Base-by-base conservation (phyloP, 1,140 invertebrate species). In the Manduca sexta region DNA sequence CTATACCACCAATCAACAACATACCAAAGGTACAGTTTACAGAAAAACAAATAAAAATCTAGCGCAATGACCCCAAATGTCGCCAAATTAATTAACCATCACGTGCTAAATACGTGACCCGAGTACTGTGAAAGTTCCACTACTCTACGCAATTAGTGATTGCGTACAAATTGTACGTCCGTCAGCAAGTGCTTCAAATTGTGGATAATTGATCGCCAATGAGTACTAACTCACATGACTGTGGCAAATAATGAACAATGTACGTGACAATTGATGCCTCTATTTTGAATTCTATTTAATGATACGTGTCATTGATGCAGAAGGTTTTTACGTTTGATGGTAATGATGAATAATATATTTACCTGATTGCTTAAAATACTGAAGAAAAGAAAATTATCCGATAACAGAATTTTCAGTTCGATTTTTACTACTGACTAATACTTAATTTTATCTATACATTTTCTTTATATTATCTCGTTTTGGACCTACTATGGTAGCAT, bases 191-290 rank as follows among this genome's bases (percentile, higher is more conserved):
- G 69, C 63, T 66, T 76, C 74, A 69, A 83, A 83, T 79, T 77
- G 64, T 61, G 60, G 68, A 70, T 83, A 83, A 81, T 81, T 83
- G 77, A 73, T 81, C 68, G 57, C 57, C 67, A 78, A 78, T 77
- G 57, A 74, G 59, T 63, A 39, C 46, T 40, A 48, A 50, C 50
- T 69, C 76, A 72, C 65, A 69, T 75, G 72, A 73, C 63, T 62
- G 53, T 46, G 60, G 37, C 52, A 61, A 57, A 52, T 64, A 61
- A 60, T 53, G 42, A 49, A 41, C 42, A 43, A 52, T 52, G 49
- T 51, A 45, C 50, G 45, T 51, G 46, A 48, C 43, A 52, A 42
- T 42, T 44, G 40, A 41, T 45, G 21, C 16, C 34, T 47, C 16
- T 42, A 35, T 45, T 41, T 39, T 38, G 33, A 7, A 15, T 13